Conservation (phyloP, 2,797 vertebrate species). For the Rhinophrynus dorsalis region DNA sequence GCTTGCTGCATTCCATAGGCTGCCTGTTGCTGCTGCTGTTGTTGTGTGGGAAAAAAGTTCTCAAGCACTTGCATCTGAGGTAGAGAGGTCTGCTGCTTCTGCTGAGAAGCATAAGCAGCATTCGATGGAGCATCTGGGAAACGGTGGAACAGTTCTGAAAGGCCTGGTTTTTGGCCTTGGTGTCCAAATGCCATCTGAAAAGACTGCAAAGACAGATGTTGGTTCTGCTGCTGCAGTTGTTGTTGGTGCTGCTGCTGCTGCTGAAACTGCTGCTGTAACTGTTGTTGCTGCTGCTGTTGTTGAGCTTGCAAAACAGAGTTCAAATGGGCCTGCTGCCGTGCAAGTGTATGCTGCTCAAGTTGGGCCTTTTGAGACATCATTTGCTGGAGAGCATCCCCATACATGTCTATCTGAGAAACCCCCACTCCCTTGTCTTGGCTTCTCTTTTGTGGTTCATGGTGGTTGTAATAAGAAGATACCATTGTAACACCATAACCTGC, state of each 20-base stretch:
- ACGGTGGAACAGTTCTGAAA: constrained; percentile 79
- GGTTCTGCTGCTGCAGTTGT: constrained; percentile 67
- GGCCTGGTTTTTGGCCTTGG: constrained; percentile 79
- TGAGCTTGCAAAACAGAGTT: constrained; percentile 76
- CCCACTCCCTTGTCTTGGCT: constrained; percentile 76
- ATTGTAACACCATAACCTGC: constrained; percentile 70
- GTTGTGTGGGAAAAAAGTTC: constrained; percentile 79
- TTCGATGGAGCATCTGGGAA: constrained; percentile 86
- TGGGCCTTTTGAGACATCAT: constrained; percentile 77
- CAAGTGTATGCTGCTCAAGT: constrained; percentile 68
- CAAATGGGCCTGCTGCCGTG: constrained; percentile 73
- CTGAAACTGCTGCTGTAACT: too few relatives aligned
- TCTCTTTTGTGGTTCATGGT: constrained; percentile 71
- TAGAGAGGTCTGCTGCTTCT: constrained; percentile 69
- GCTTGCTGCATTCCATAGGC: constrained; percentile 65
- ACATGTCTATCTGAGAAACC: constrained; percentile 67
- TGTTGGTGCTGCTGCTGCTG: constrained; percentile 71
- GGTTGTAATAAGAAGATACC: constrained; percentile 64
- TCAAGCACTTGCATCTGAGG: constrained; percentile 73
- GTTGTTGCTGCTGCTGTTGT: constrained; percentile 78
- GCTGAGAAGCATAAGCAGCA: constrained; percentile 74
- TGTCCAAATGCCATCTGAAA: constrained; percentile 95
- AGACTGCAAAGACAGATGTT: constrained; percentile 86
- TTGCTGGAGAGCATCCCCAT: constrained; percentile 67
- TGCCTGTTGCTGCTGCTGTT: constrained; percentile 62